Base-by-base conservation (phyloP, 2,797 vertebrate genomes). In the Sternotherus odoratus region DNA sequence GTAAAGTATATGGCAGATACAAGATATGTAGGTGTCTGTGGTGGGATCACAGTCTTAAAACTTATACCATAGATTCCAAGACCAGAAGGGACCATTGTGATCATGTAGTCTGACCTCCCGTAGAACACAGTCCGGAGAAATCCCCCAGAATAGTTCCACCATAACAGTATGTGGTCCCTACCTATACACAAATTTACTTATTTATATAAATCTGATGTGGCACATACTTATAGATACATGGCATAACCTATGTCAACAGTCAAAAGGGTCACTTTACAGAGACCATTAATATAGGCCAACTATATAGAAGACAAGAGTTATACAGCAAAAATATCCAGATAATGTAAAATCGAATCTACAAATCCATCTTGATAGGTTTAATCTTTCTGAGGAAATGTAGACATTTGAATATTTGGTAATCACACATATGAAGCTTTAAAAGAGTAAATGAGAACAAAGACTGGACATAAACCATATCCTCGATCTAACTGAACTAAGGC, bases 191-290 rank as follows among this genome's bases (percentile, higher is more conserved):
- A 23, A 46, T 46, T 39, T 46, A 46, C 43, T 74, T 15, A 13
- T 26, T 74, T 28, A 26, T 23, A 74, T 23, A 11, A 69, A 30
- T 33, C 13, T 33, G 56, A 60, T 10, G n/a, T 6, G 36, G 66
- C 17, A 36, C 17, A 21, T 69, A 21, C 19, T 39, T 36, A 69
- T 21, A 69, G 66, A 69, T 69, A 36, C n/a, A 69, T 69, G 66
- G 66, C 66, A 39, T 36, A 39, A 23, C 21, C 36, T 23, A 36
- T 23, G n/a, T 69, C 8, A 39, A 39, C 3, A 48, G 28, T 79
- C 46, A 85, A 86, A 94, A 87, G 43, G 80, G 16, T 24, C 66
- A 60, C 54, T 74, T 93, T 16, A 69, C 63, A 88, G 89, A 80
- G 12, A n/a, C 21, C 56, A 83, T 26, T 13, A 94, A 82, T n/a